Conservation (phyloP, 2,888 invertebrate genomes). For the Hydriomena furcata region DNA sequence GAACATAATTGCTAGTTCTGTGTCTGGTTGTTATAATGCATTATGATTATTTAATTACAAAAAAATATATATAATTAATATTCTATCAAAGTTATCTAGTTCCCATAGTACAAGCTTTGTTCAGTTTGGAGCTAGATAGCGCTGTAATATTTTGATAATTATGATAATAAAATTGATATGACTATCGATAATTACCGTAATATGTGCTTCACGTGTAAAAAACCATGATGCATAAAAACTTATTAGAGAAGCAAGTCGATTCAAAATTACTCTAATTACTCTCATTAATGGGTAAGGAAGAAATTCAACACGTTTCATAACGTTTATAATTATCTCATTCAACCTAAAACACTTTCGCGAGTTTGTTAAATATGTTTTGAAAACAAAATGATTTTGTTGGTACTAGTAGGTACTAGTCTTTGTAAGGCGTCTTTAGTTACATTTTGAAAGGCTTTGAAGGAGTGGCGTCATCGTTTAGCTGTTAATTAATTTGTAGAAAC, state of each 20-base stretch:
- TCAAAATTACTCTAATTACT: neutral
- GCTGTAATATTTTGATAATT: too few species aligned
- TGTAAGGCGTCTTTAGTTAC: slow-evolving; percentile 6
- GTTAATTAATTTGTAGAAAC: slow-evolving; percentile 26
- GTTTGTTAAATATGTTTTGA: slow-evolving; percentile 2
- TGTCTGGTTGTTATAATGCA: too few species aligned
- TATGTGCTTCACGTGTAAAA: too few species aligned
- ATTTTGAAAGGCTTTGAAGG: slow-evolving; percentile 14
- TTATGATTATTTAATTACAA: too few species aligned
- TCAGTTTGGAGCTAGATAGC: too few species aligned
- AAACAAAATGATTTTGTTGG: slow-evolving; percentile 13
- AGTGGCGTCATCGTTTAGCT: slow-evolving; percentile 19
- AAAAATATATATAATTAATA: too few species aligned
- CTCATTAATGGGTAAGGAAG: neutral
- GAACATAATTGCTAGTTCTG: too few species aligned
- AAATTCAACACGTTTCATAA: neutral
- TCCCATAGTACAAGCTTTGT: too few species aligned
- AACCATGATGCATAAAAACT: too few species aligned
- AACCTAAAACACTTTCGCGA: neutral
- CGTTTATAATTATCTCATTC: neutral
- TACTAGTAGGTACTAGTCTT: slow-evolving; percentile 2
- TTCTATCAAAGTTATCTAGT: too few species aligned
- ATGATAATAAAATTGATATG: too few species aligned
- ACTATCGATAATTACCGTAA: too few species aligned
- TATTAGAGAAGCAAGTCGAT: neutral